A percentile compares a stretch with the other conserved stretches of the same genome.
phyloP scores from a whole-genome alignment of 1,140 invertebrate species.

The Drosophila kohkoa region DNA sequence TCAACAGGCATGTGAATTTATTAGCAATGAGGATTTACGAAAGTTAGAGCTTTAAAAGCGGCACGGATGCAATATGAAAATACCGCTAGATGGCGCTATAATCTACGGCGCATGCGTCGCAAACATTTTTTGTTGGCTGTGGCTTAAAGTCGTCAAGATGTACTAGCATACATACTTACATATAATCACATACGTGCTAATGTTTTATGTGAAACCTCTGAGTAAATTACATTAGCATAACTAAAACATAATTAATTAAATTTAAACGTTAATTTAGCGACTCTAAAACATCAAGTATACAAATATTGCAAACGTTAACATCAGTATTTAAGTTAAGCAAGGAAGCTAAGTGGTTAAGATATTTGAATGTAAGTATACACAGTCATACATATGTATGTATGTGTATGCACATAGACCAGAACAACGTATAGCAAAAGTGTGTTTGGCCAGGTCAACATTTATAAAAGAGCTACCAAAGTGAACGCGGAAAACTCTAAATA shows the following conservation, averaged over 20 bases:
- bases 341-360: slow-evolving; percentile 7
- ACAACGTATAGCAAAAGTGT: slow-evolving; percentile 57
- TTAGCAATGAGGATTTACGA: slow-evolving; percentile 57
- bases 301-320: neutral
- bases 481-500: slow-evolving; percentile 5
- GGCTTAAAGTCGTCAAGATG: slow-evolving; percentile 38
- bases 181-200: slow-evolving; percentile 26
- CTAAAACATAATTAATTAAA: slow-evolving; percentile 36
- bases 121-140: slow-evolving; percentile 1
- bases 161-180: slow-evolving; percentile 2
- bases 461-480: slow-evolving; percentile 13
- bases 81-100: slow-evolving; percentile 24
- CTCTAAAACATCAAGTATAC: slow-evolving; percentile 25
- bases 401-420: slow-evolving; percentile 23
- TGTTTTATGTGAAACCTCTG: slow-evolving; percentile 61
- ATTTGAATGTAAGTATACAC: slow-evolving; percentile 12
- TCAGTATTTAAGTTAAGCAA: slow-evolving; percentile 25
- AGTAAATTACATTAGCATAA: slow-evolving; percentile 55
- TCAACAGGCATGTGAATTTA: slow-evolving; percentile 59
- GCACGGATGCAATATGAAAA: neutral
- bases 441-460: slow-evolving; percentile 50
- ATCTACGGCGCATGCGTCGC: slow-evolving; percentile 27
- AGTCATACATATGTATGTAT: slow-evolving; percentile 1
- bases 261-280: slow-evolving; percentile 19
- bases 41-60: slow-evolving; percentile 48